Evolutionary conservation across 2,113 vertebrate genomes (phyloP).

Genomic region (Chunga burmeisteri): DNA sequence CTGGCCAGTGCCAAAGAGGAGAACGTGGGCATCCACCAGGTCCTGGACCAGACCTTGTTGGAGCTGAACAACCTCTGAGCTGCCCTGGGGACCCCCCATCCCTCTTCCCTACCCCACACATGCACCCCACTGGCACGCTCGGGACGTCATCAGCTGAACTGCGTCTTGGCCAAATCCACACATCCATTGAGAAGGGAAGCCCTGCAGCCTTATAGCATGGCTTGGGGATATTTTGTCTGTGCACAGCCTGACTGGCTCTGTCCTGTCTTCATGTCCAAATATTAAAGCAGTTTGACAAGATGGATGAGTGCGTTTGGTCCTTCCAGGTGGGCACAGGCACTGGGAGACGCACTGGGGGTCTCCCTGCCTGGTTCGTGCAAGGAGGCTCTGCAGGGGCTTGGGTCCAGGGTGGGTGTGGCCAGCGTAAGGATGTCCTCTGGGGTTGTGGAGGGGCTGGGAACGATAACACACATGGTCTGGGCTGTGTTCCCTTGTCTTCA

Average conservation of each 20-base stretch:
- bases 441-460: fast-evolving
- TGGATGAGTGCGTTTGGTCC: background rate
- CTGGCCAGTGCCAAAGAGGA: conserved; percentile 95
- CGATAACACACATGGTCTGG: fast-evolving
- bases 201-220: background rate
- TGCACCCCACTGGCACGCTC: conserved; percentile 26
- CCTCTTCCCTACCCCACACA: conserved; percentile 12
- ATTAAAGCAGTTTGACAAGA: conserved; percentile 67
- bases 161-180: conserved; percentile 25
- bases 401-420: background rate
- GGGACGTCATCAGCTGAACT: conserved; percentile 21
- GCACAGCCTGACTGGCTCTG: conserved; percentile 25
- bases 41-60: conserved; percentile 94
- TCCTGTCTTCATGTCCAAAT: conserved; percentile 48
- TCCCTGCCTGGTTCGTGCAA: background rate
- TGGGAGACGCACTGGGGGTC: background rate
- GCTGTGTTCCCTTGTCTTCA: background rate
- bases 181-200: conserved; percentile 39
- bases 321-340: background rate
- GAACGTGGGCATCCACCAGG: conserved; percentile 95
- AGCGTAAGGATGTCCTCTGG: background rate
- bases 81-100: background rate
- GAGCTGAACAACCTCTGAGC: conserved; percentile 97
- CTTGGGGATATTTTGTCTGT: conserved; percentile 12
- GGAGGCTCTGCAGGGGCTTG: background rate